A percentile compares a stretch with the other conserved stretches of the same genome.
phyloP scores from a whole-genome alignment of 64 coral and sea anemone species.

The Stichodactyla helianthus region DNA sequence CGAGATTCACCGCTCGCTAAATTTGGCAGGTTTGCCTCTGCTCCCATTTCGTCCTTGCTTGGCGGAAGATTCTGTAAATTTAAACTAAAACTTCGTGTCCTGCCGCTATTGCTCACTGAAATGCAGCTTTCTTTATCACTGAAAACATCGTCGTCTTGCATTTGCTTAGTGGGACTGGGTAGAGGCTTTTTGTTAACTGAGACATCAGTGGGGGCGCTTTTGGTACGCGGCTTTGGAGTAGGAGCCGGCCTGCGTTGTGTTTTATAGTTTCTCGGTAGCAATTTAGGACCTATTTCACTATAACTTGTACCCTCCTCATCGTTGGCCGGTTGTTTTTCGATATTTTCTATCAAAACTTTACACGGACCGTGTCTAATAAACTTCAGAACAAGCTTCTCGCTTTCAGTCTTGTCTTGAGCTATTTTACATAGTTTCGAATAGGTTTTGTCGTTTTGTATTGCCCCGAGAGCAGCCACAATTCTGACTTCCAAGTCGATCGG shows the following conservation, averaged over 20 bases:
- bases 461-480: neutral
- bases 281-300: neutral
- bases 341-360: neutral
- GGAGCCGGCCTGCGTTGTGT: neutral
- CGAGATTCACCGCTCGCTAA: neutral
- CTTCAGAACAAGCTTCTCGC: neutral
- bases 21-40: neutral
- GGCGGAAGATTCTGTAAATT: neutral
- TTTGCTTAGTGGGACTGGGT: neutral
- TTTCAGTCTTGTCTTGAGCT: conserved; percentile 1
- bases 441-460: neutral
- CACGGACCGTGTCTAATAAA: neutral
- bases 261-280: neutral
- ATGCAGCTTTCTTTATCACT: neutral
- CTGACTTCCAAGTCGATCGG: neutral
- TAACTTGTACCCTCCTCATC: neutral
- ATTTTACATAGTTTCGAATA: neutral
- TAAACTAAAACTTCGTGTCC: neutral
- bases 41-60: neutral
- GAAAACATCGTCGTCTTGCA: neutral
- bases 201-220: neutral
- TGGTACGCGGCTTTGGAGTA: neutral
- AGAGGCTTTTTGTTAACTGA: neutral
- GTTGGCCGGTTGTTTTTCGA: neutral
- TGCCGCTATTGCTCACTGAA: neutral